Evolutionary conservation across 2,113 vertebrate genomes (phyloP).

Genomic region (Scalopus aquaticus): DNA sequence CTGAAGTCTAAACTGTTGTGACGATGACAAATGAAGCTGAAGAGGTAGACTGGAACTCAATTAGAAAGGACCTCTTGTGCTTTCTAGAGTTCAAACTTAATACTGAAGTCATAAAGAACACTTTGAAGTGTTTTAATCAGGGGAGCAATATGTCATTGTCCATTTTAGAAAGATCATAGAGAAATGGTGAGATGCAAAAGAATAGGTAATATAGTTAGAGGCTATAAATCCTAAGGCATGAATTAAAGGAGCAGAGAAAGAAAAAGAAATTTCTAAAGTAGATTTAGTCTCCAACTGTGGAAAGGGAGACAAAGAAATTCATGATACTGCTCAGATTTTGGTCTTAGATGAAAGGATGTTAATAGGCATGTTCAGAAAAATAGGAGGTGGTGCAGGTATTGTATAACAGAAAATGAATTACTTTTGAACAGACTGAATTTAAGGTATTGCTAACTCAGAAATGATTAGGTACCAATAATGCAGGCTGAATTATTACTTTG

Average conservation of each 20-base stretch:
- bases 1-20: background rate
- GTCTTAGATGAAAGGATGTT: background rate
- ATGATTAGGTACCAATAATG: background rate
- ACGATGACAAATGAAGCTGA: background rate
- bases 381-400: background rate
- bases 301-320: background rate
- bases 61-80: background rate
- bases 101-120: background rate
- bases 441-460: slow-evolving; percentile 4
- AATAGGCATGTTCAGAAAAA: background rate
- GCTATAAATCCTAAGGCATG: background rate
- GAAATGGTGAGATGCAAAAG: background rate
- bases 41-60: background rate
- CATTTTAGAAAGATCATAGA: slow-evolving; percentile 24
- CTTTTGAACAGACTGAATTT: background rate
- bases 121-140: slow-evolving; percentile 25
- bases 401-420: background rate
- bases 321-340: background rate
- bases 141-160: background rate
- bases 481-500: background rate
- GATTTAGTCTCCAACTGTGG: background rate
- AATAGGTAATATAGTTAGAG: background rate
- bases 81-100: slow-evolving; percentile 8
- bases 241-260: background rate
- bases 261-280: slow-evolving; percentile 33